phyloP scores from a whole-genome alignment of 1,140 invertebrate species.

The Steinernema feltiae region DNA sequence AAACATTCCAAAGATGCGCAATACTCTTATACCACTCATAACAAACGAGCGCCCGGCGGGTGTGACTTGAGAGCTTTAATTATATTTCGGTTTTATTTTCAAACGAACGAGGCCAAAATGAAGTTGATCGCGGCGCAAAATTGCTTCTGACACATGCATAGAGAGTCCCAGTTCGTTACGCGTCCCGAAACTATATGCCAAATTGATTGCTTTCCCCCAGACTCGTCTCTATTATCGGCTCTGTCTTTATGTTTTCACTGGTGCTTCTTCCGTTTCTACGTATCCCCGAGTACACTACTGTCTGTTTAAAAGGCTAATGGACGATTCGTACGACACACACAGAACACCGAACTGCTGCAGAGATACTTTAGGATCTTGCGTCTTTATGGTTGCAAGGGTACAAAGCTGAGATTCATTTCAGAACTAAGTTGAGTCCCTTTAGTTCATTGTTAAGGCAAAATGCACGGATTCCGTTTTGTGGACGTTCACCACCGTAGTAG shows the following conservation, averaged over 20 bases:
- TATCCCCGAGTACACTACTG: neutral
- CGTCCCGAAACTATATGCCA: conserved; percentile 11
- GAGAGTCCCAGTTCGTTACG: neutral
- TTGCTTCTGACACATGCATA: conserved; percentile 9
- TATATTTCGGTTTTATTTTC: conserved; percentile 15
- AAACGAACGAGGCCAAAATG: neutral
- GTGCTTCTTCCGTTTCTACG: neutral
- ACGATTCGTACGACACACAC: neutral
- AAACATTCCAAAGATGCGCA: no score
- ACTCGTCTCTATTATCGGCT: neutral
- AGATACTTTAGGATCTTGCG: neutral
- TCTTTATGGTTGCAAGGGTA: neutral
- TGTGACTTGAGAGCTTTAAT: conserved; percentile 1
- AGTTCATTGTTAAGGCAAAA: conserved; percentile 32
- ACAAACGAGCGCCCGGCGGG: neutral
- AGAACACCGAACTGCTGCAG: neutral
- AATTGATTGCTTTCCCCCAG: conserved; percentile 5
- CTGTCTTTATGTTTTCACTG: neutral
- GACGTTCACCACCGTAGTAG: conserved; percentile 20
- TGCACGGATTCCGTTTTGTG: conserved; percentile 37
- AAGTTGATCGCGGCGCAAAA: conserved; percentile 1
- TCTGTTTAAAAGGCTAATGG: neutral
- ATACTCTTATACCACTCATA: no score
- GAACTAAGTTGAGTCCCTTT: neutral
- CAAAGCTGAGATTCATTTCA: neutral